Evolutionary conservation across 1,140 invertebrate genomes (phyloP).

Genomic region (Pseudomyrmex sp.): DNA sequence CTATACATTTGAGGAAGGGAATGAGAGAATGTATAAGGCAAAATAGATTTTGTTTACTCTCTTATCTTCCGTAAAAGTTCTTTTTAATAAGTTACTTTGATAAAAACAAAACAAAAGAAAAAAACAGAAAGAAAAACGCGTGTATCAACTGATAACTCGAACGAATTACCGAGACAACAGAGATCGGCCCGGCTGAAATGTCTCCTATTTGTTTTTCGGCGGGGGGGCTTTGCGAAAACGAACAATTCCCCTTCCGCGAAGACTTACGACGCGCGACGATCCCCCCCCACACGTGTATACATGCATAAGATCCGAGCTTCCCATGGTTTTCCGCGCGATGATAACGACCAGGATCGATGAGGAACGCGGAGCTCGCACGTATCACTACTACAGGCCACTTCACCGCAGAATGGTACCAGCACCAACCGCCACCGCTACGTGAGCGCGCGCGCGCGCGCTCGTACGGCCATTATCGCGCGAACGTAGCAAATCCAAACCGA

Average conservation of each 20-base stretch:
- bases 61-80: no score
- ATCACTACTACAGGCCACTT: conserved; percentile 12
- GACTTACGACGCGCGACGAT: not conserved
- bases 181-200: not conserved
- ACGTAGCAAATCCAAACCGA: conserved; percentile 68
- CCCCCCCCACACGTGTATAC: not conserved
- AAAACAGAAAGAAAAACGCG: not conserved
- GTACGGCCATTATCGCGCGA: conserved; percentile 66
- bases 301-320: not conserved
- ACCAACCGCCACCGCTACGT: not conserved
- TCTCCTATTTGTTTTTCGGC: not conserved
- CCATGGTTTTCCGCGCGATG: conserved; percentile 47
- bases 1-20: no score
- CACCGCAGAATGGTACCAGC: conserved; percentile 20
- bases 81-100: no score
- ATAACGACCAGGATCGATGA: conserved; percentile 62
- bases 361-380: conserved; percentile 42
- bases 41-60: no score
- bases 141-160: no score
- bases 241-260: not conserved
- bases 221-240: not conserved
- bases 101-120: not conserved
- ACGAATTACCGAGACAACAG: not conserved
- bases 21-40: no score
- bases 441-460: conserved; percentile 9